Conservation (phyloP, 2,888 invertebrate species). For the Matsumyia berberina region DNA sequence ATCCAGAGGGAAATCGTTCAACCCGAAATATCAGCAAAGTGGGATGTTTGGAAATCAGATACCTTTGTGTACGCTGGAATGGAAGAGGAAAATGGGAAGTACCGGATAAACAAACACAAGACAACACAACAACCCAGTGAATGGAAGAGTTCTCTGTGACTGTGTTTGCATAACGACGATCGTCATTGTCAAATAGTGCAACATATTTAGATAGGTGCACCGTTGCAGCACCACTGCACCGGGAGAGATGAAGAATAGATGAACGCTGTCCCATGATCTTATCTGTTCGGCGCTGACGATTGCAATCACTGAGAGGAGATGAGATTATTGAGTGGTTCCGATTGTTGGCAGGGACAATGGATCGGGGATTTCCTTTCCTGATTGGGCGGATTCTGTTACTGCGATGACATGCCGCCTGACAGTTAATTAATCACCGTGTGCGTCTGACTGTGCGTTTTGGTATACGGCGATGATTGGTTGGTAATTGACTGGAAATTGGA, state of each 20-base stretch:
- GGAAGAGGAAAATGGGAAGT: conserved; percentile 59
- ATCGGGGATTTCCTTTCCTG: conserved; percentile 66
- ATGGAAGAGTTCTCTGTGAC: conserved; percentile 55
- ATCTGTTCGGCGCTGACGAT: conserved; percentile 53
- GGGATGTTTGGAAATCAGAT: conserved; percentile 76
- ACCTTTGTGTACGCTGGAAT: conserved; percentile 62
- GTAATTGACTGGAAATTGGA: conserved; percentile 66
- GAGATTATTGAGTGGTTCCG: conserved; percentile 72
- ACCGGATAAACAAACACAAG: conserved; percentile 74
- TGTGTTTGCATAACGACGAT: conserved; percentile 65
- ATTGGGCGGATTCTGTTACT: conserved; percentile 62
- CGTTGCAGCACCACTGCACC: background rate
- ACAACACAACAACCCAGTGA: conserved; percentile 46
- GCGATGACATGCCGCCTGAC: conserved; percentile 69
- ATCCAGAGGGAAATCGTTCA: conserved; percentile 62
- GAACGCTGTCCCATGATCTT: conserved; percentile 48
- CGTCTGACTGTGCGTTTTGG: conserved; percentile 31
- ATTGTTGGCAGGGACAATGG: conserved; percentile 69
- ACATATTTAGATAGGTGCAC: conserved; percentile 63
- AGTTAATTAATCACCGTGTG: conserved; percentile 72
- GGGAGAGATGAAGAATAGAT: conserved; percentile 21
- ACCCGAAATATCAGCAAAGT: conserved; percentile 75
- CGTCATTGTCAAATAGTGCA: conserved; percentile 69
- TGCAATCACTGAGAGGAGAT: conserved; percentile 58
- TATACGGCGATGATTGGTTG: conserved; percentile 44